Conservation (phyloP, 1,140 invertebrate species). For the Zaprionus vittiger region DNA sequence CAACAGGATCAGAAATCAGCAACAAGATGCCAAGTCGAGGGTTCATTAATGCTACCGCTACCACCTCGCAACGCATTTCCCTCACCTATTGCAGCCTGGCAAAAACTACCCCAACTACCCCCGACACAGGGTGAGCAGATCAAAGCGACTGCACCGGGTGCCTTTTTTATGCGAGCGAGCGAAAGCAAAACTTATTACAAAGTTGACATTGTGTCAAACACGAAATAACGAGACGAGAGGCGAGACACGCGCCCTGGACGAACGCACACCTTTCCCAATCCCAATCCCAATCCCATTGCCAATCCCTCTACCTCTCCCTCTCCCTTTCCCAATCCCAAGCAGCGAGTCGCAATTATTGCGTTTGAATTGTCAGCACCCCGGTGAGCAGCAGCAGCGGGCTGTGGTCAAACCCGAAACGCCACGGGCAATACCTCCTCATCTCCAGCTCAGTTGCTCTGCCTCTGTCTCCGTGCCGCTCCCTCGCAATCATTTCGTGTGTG, state of each 20-base stretch:
- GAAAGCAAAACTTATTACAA: slow-evolving; percentile 74
- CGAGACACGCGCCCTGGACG: slow-evolving; percentile 42
- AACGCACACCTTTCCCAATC: slow-evolving; percentile 21
- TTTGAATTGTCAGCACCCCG: slow-evolving; percentile 81
- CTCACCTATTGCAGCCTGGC: slow-evolving; percentile 44
- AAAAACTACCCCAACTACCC: slow-evolving; percentile 55
- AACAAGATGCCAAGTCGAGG: slow-evolving; percentile 55
- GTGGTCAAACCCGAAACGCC: slow-evolving; percentile 72
- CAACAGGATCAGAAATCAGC: slow-evolving; percentile 78
- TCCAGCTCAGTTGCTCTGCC: not conserved
- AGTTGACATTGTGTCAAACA: slow-evolving; percentile 82
- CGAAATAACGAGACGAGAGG: slow-evolving; percentile 68
- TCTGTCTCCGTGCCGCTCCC: slow-evolving; percentile 12
- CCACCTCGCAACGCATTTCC: slow-evolving; percentile 23
- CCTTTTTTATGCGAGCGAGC: slow-evolving; percentile 13
- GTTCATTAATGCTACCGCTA: slow-evolving; percentile 66
- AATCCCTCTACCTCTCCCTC: slow-evolving; percentile 31
- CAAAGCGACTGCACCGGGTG: slow-evolving; percentile 4
- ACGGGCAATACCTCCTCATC: slow-evolving; percentile 34
- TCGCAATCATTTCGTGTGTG: slow-evolving; percentile 53
- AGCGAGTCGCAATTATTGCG: slow-evolving; percentile 79
- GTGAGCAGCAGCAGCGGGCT: slow-evolving; percentile 42
- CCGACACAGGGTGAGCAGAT: not conserved
- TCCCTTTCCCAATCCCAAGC: slow-evolving; percentile 52
- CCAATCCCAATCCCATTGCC: slow-evolving; percentile 29